Evolutionary conservation across 2,888 invertebrate species (phyloP).

Genomic region (Dascillus cervinus): DNA sequence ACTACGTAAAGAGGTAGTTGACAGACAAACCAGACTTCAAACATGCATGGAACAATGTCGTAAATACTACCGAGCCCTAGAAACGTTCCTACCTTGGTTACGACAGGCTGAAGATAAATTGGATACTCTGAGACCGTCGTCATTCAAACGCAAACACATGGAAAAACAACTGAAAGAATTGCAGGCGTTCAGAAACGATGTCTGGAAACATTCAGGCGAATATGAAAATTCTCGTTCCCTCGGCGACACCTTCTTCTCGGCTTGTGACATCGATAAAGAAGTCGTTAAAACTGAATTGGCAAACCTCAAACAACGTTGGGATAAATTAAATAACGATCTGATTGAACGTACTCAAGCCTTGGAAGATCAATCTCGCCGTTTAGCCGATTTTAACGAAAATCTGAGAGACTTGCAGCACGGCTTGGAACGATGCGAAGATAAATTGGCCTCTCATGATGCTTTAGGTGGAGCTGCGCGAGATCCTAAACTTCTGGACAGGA

Average conservation of each 20-base stretch:
- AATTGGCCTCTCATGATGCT: slow-evolving; percentile 66
- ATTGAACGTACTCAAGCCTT: slow-evolving; percentile 68
- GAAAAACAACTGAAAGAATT: slow-evolving; percentile 83
- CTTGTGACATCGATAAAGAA: slow-evolving; percentile 88
- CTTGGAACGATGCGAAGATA: slow-evolving; percentile 83
- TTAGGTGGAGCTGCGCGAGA: slow-evolving; percentile 70
- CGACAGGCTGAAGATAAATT: slow-evolving; percentile 79
- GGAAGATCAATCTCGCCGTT: slow-evolving; percentile 73
- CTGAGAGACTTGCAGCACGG: slow-evolving; percentile 77
- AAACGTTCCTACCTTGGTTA: slow-evolving; percentile 83
- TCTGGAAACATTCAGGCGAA: slow-evolving; percentile 90
- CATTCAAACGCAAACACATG: slow-evolving; percentile 77
- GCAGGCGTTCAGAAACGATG: slow-evolving; percentile 83
- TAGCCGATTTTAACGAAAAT: slow-evolving; percentile 80
- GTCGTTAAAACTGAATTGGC: slow-evolving; percentile 76
- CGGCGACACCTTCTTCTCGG: slow-evolving; percentile 80
- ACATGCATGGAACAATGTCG: slow-evolving; percentile 88
- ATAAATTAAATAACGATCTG: slow-evolving; percentile 78
- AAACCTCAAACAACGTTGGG: slow-evolving; percentile 82
- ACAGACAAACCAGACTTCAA: slow-evolving; percentile 77
- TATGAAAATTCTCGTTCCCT: slow-evolving; percentile 80
- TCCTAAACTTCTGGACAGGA: slow-evolving; percentile 75
- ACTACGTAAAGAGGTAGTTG: slow-evolving; percentile 78
- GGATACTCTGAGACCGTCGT: slow-evolving; percentile 66
- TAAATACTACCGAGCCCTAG: slow-evolving; percentile 80